phyloP scores from a whole-genome alignment of 2,797 vertebrate genomes.

The Pipistrellus pipistrellus region DNA sequence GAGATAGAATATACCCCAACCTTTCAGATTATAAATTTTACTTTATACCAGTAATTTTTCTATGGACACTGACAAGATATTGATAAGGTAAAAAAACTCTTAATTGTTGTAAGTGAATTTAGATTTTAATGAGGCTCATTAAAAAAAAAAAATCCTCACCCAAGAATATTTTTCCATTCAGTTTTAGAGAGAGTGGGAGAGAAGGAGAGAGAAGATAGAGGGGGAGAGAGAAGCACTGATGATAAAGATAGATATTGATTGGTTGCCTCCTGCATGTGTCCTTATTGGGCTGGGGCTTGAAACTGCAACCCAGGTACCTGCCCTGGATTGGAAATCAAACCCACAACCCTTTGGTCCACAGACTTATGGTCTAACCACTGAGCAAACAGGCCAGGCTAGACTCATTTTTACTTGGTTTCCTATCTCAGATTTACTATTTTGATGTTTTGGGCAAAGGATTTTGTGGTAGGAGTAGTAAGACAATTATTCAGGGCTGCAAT shows the following conservation, averaged over 20 bases:
- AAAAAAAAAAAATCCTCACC: neutral
- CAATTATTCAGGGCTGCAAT: neutral
- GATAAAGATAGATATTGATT: too few relatives aligned
- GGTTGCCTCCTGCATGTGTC: neutral
- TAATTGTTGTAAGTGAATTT: conserved; percentile 40
- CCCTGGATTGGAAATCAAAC: neutral
- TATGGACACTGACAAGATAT: conserved; percentile 12
- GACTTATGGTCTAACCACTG: neutral
- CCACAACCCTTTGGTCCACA: neutral
- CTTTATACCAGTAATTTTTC: neutral
- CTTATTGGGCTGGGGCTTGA: neutral
- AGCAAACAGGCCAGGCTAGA: neutral
- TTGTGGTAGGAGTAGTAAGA: neutral
- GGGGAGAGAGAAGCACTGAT: neutral
- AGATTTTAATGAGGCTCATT: neutral
- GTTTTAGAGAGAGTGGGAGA: neutral
- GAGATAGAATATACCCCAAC: conserved; percentile 17
- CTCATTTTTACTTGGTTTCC: neutral
- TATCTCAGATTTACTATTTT: conserved; percentile 54
- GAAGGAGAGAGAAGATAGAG: neutral
- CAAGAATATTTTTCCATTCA: neutral
- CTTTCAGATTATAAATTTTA: conserved; percentile 37
- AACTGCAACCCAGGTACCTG: neutral
- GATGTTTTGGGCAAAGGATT: conserved; percentile 19
- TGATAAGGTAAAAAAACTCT: neutral